Conservation (phyloP, 2,113 vertebrate species). For the Apeltes quadracus region DNA sequence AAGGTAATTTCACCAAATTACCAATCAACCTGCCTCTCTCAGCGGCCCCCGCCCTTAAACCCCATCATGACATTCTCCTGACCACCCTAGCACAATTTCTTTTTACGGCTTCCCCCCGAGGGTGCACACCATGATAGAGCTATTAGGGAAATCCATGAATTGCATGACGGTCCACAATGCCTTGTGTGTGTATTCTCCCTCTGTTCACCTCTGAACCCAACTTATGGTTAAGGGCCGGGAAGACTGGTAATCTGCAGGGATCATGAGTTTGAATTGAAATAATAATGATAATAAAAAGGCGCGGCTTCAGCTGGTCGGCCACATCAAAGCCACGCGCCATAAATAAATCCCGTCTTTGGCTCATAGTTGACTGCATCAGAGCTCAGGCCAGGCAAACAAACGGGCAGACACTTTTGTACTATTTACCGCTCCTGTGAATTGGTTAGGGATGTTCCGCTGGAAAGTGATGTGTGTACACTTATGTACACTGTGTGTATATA, state of each 20-base stretch:
- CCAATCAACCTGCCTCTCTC: conserved; percentile 9
- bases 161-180: conserved; percentile 16
- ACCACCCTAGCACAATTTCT: conserved; percentile 20
- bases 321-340: conserved; percentile 47
- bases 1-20: not conserved
- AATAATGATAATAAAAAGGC: conserved; percentile 18
- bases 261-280: conserved; percentile 49
- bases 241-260: conserved; percentile 35
- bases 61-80: conserved; percentile 19
- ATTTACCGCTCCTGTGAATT: conserved; percentile 47
- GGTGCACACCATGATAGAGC: conserved; percentile 16
- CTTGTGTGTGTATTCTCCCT: conserved; percentile 1
- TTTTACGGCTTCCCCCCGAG: conserved; percentile 47
- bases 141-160: conserved; percentile 53
- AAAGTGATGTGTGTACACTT: not conserved
- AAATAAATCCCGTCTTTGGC: conserved; percentile 60
- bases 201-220: conserved; percentile 35
- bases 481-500: not conserved
- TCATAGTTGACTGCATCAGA: conserved; percentile 36
- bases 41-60: not conserved
- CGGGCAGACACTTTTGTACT: conserved; percentile 50
- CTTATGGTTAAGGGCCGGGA: conserved; percentile 36
- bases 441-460: not conserved
- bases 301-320: not conserved
- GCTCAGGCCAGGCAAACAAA: conserved; percentile 40